A percentile compares a stretch with the other conserved stretches of the same genome.
Conservation (phyloP, 2,113 vertebrate genomes). For the Narcine bancroftii region DNA sequence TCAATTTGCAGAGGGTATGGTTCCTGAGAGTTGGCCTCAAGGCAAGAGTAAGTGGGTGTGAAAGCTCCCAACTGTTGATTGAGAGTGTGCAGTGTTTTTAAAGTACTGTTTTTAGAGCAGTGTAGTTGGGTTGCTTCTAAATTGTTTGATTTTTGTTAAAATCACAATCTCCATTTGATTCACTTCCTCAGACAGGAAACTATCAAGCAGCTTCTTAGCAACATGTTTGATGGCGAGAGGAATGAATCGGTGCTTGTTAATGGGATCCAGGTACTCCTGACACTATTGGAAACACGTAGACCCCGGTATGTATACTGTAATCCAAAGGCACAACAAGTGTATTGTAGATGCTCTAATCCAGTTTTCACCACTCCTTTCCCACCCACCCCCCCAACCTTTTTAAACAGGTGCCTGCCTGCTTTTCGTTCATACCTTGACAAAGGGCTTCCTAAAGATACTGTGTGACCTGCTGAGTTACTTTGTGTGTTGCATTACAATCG, state of each 20-base stretch:
- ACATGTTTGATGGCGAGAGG: conserved; percentile 53
- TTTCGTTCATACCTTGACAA: too few relatives aligned
- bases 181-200: conserved; percentile 53
- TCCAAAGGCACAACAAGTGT: background rate
- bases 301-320: conserved; percentile 46
- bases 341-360: background rate
- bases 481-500: too few relatives aligned
- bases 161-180: background rate
- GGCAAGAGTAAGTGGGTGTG: too few relatives aligned
- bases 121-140: background rate
- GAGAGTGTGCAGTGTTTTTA: background rate
- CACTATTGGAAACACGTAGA: conserved; percentile 53
- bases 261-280: conserved; percentile 57
- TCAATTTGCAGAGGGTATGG: too few relatives aligned
- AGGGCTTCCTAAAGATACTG: too few relatives aligned
- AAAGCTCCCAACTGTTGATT: background rate
- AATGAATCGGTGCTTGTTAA: conserved; percentile 53
- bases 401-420: too few relatives aligned
- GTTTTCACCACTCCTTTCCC: too few relatives aligned
- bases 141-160: background rate
- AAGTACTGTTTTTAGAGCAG: too few relatives aligned
- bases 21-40: too few relatives aligned
- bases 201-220: conserved; percentile 54
- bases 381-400: too few relatives aligned
- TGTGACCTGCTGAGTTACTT: too few relatives aligned